Evolutionary conservation across 1,140 invertebrate species (phyloP).

Genomic region (Heliconius hermathena): DNA sequence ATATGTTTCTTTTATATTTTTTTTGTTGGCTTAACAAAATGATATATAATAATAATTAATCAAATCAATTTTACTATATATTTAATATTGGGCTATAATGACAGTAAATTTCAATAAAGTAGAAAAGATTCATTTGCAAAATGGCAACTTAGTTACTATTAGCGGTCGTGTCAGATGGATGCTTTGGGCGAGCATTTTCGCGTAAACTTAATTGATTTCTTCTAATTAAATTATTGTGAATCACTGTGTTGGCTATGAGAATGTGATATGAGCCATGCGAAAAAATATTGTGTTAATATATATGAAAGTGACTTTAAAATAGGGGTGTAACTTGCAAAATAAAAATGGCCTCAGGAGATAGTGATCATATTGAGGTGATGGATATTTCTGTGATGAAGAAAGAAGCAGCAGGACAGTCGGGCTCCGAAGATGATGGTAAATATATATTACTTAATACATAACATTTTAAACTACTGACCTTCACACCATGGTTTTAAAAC

Average conservation of each 20-base stretch:
- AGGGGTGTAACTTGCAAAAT: conserved; percentile 73
- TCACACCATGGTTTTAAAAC: conserved; percentile 15
- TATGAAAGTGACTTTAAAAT: conserved; percentile 67
- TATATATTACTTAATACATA: conserved; percentile 1
- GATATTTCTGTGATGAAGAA: conserved; percentile 68
- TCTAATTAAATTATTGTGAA: conserved; percentile 80
- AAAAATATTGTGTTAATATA: conserved; percentile 68
- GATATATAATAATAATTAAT: neutral
- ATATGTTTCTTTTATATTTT: no score
- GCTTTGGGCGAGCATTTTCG: conserved; percentile 71
- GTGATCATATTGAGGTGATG: conserved; percentile 79
- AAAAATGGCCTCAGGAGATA: conserved; percentile 87
- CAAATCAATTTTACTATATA: neutral
- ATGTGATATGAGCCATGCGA: conserved; percentile 76
- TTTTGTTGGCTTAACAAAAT: no score
- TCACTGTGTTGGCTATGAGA: conserved; percentile 69
- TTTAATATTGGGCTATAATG: neutral
- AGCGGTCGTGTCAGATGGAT: conserved; percentile 75
- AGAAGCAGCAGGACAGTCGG: conserved; percentile 61
- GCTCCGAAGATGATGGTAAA: conserved; percentile 73
- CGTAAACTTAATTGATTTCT: conserved; percentile 78
- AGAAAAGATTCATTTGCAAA: conserved; percentile 3
- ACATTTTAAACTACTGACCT: neutral
- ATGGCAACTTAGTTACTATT: conserved; percentile 66
- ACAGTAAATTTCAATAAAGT: conserved; percentile 16